Base-by-base conservation (phyloP, 2,888 invertebrate genomes). In the Reticulitermes lucifugus region DNA sequence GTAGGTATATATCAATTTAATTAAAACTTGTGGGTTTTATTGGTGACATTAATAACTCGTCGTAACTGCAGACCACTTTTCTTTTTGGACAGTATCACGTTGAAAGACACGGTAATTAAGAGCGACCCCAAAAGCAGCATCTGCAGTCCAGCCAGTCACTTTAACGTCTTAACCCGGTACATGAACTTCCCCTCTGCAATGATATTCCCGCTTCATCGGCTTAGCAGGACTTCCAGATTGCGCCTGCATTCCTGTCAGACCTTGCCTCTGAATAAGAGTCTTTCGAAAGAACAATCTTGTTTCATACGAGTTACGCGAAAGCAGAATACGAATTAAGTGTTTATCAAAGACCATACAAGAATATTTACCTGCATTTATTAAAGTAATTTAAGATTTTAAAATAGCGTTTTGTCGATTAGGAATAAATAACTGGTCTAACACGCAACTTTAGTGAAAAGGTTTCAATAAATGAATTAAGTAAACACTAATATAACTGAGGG, bases 41-140 rank as follows among this genome's bases (percentile, higher is more conserved):
- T 84, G 79, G 79, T 46, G 84, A 84, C 84, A 84, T 84, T 84
- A 84, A 84, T 84, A 79, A 65, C 79, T 84, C 70, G 84, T 35
- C 80, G 80, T 80, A 77, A 77, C 79, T 43, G 79, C 79, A 25
- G 79, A 79, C 79, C 79, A 51, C 25, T 73, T 35, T 73, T 73
- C 29, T 73, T 73, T 35, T 73, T 73, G 18, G 79, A 46, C n/a
- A 25, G 55, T 55, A 22, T 21, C 80, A 35, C 80, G 55, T 21
- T 41, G 60, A 80, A 59, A 46, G 60, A 80, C 59, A 25, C 55
- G 29, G 29, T 80, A 80, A 80, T 80, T 80, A 80, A 80, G 80
- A 5, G 65, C 25, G 25, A 55, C 14, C 51, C 51, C 51, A 46
- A 9, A 46, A 5, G 60, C 22, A 21, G 60, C 6, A 18, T 21